Conservation (phyloP, 2,888 invertebrate genomes). For the Meghimatium bilineatum region DNA sequence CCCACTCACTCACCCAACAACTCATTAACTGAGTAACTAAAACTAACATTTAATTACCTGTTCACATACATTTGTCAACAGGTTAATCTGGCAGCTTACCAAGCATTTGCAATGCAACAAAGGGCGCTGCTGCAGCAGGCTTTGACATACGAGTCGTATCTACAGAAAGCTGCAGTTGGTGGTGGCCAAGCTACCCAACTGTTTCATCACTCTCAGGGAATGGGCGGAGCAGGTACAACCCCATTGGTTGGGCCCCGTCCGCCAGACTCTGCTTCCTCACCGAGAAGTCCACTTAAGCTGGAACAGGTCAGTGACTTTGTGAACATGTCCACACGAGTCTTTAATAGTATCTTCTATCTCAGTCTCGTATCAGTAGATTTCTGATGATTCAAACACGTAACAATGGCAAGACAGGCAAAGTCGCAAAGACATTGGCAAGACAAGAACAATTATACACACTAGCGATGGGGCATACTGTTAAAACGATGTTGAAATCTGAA, state of each 20-base stretch:
- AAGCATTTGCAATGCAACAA: conserved; percentile 70
- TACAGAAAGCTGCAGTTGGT: conserved; percentile 62
- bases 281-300: conserved; percentile 57
- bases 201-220: conserved; percentile 49
- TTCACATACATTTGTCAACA: conserved; percentile 43
- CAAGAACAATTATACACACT: no score
- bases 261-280: conserved; percentile 50
- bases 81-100: conserved; percentile 70
- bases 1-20: no score
- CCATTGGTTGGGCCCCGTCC: conserved; percentile 32
- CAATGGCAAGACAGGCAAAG: no score
- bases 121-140: conserved; percentile 69
- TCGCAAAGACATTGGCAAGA: no score
- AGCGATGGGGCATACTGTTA: no score
- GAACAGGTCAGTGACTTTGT: conserved; percentile 60
- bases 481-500: no score
- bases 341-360: no score
- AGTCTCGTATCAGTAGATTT: no score
- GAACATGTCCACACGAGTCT: no score
- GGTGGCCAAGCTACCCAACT: conserved; percentile 46
- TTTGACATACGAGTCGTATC: conserved; percentile 68
- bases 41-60: neutral
- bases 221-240: conserved; percentile 39
- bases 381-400: no score
- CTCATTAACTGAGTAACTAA: neutral